Conservation (phyloP, 2,797 vertebrate genomes). For the Peromyscus attwateri region DNA sequence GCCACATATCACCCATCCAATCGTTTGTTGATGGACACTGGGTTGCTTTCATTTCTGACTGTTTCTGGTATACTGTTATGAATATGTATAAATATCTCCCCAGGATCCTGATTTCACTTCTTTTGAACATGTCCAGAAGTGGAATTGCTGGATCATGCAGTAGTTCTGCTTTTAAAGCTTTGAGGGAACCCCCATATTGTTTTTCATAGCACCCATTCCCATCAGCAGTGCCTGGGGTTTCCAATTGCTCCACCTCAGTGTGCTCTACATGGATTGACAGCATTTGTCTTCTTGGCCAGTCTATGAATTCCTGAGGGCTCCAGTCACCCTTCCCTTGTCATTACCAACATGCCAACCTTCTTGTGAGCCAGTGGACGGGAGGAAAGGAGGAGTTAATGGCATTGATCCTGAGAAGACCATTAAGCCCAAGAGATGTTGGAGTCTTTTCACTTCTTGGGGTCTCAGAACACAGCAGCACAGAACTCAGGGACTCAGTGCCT, state of each 20-base stretch:
- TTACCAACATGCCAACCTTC: neutral
- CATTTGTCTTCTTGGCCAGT: neutral
- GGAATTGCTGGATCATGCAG: neutral
- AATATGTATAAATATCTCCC: neutral
- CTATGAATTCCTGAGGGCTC: neutral
- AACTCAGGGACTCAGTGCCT: neutral
- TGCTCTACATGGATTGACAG: fast-evolving
- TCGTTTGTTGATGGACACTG: neutral
- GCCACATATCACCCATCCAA: too few species aligned
- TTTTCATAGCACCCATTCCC: neutral
- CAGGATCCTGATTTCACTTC: neutral
- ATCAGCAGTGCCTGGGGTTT: neutral
- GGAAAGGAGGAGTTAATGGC: neutral
- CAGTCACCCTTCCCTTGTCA: neutral
- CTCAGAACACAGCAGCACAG: neutral
- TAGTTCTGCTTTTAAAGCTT: neutral
- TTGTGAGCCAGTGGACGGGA: neutral
- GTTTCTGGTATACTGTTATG: neutral
- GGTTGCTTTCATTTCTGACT: neutral
- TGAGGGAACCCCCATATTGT: neutral
- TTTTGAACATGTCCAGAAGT: neutral
- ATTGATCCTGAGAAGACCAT: neutral
- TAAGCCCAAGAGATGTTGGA: fast-evolving
- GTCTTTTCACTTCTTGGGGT: fast-evolving
- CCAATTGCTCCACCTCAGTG: neutral